Conservation (phyloP, 1,140 invertebrate species). For the Palaemon carinicauda region DNA sequence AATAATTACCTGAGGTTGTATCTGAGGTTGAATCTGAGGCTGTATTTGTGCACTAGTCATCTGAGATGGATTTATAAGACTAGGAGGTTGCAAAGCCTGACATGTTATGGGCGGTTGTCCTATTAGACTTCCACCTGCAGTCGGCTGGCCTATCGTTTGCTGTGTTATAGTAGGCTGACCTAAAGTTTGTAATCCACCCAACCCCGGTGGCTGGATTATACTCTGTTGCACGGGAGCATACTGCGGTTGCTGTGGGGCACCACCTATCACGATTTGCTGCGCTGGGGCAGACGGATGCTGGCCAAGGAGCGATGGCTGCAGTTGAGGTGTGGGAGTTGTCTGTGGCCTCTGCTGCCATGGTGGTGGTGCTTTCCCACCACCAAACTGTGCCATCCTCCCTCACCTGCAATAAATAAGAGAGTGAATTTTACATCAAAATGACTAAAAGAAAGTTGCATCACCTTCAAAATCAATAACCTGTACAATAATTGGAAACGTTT, state of each 20-base stretch:
- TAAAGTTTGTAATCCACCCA: constrained; percentile 50
- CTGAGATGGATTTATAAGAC: constrained; percentile 43
- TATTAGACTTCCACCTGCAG: constrained; percentile 48
- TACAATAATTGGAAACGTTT: too few species aligned
- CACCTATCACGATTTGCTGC: constrained; percentile 50
- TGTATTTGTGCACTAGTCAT: constrained; percentile 49
- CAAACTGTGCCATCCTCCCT: constrained; percentile 56
- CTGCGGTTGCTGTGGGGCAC: constrained; percentile 48
- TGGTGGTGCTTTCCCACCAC: constrained; percentile 52
- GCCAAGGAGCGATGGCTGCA: constrained; percentile 54
- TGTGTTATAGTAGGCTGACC: constrained; percentile 43
- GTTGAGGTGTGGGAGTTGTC: constrained; percentile 38
- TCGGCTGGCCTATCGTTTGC: constrained; percentile 45
- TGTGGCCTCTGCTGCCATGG: constrained; percentile 59
- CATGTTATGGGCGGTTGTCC: constrained; percentile 57
- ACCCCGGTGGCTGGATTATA: constrained; percentile 57
- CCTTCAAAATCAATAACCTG: too few species aligned
- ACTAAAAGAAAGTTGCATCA: too few species aligned
- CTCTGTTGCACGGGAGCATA: constrained; percentile 59
- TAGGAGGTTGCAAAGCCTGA: constrained; percentile 52
- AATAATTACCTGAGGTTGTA: constrained; percentile 51
- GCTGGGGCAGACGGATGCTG: constrained; percentile 53
- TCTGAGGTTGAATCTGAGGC: constrained; percentile 50
- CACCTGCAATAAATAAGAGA: not conserved
- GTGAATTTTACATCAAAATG: not conserved